Conservation (phyloP, 2,113 vertebrate species). For the Nerophis lumbriciformis region DNA sequence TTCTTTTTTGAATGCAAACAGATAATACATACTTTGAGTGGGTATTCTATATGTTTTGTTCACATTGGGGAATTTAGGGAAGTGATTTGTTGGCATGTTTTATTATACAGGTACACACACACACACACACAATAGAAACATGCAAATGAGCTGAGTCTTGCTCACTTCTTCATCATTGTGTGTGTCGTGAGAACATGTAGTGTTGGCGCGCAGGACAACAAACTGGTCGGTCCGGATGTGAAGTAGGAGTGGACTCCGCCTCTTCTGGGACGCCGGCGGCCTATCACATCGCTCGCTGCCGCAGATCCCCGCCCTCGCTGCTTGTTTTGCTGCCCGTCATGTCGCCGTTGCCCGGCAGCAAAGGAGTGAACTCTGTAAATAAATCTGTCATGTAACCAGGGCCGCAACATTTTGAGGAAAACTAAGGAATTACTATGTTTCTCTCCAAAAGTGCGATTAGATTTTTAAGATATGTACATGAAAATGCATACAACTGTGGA, state of each 20-base stretch:
- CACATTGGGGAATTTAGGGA: background rate
- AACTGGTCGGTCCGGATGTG: background rate
- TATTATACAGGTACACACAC: too few relatives aligned
- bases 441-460: too few relatives aligned
- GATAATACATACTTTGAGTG: too few relatives aligned
- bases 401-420: too few relatives aligned
- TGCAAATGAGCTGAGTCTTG: background rate
- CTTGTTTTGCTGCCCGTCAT: background rate
- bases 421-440: too few relatives aligned
- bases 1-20: too few relatives aligned
- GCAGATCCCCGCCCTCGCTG: slow-evolving; percentile 21
- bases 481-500: too few relatives aligned
- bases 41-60: too few relatives aligned
- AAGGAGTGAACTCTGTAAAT: slow-evolving; percentile 46
- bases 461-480: too few relatives aligned
- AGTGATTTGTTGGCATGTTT: background rate
- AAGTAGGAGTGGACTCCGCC: background rate
- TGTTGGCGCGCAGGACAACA: too few relatives aligned
- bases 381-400: background rate
- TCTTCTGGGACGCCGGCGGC: background rate
- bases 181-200: too few relatives aligned
- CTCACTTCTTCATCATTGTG: too few relatives aligned
- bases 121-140: background rate
- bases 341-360: slow-evolving; percentile 27
- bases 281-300: slow-evolving; percentile 45